These are phyloP conservation scores for Haliclystus octoradiatus DNA, from an alignment of 30 jellyfish, hydroid and myxozoan genomes.

Conservation along the genomic window DNA sequence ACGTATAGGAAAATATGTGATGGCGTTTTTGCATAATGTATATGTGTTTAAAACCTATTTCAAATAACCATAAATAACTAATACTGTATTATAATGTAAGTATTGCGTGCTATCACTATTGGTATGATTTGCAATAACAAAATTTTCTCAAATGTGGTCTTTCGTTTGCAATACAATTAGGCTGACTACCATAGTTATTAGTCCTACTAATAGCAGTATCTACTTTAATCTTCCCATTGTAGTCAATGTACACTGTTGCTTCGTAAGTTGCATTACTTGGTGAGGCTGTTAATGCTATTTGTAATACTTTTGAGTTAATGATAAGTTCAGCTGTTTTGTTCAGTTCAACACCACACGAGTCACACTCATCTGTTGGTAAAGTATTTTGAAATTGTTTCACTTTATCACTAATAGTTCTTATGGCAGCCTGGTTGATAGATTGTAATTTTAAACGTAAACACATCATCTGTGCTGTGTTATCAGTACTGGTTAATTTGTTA, in stretches of 20 bases:
- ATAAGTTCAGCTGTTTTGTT: neutral
- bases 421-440: slow-evolving; percentile 1
- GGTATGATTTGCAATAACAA: slow-evolving; percentile 19
- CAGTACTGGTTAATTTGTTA: neutral
- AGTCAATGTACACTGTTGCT: slow-evolving; percentile 4
- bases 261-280: slow-evolving; percentile 24
- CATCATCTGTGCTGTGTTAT: neutral
- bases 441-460: neutral
- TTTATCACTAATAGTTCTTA: neutral
- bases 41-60: too few relatives aligned
- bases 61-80: too few relatives aligned
- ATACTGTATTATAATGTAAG: too few relatives aligned
- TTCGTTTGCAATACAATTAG: slow-evolving; percentile 10
- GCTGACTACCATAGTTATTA: slow-evolving; percentile 16
- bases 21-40: too few relatives aligned
- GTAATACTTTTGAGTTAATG: neutral
- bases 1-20: too few relatives aligned
- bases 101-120: too few relatives aligned
- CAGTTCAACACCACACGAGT: slow-evolving; percentile 5
- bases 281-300: neutral
- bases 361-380: neutral
- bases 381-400: slow-evolving; percentile 3
- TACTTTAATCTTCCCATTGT: neutral
- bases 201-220: slow-evolving; percentile 7
- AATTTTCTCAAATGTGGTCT: slow-evolving; percentile 14